phyloP scores from a whole-genome alignment of 2,888 invertebrate species.

The Nasonovia ribisnigri region DNA sequence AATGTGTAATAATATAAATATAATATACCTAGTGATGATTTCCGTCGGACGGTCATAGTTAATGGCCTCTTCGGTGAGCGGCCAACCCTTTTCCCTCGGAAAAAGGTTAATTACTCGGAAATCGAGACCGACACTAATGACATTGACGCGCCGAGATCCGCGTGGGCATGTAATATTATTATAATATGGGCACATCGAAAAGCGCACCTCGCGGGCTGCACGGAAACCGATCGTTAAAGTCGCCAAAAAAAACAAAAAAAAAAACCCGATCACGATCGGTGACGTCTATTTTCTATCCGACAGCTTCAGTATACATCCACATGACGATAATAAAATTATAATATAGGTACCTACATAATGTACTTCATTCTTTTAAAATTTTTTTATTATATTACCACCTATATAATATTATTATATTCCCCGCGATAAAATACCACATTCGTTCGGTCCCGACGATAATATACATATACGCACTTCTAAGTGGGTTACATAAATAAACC shows the following conservation, averaged over 20 bases:
- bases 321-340: too few relatives aligned
- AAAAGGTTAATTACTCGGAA: not conserved
- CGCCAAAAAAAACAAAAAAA: not conserved
- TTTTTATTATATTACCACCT: not conserved
- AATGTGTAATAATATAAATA: not conserved
- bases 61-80: not conserved
- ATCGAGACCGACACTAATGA: not conserved
- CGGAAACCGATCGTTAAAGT: constrained; percentile 54
- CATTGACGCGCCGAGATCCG: not conserved
- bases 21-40: not conserved
- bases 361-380: not conserved
- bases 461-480: constrained; percentile 25
- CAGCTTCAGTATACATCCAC: too few relatives aligned
- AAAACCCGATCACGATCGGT: not conserved
- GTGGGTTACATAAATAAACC: constrained; percentile 63
- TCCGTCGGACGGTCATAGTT: not conserved
- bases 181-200: not conserved
- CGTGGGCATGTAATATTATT: not conserved
- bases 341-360: too few relatives aligned
- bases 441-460: not conserved
- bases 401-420: not conserved
- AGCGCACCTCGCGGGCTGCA: not conserved
- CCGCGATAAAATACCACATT: constrained; percentile 32
- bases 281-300: not conserved
- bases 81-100: not conserved